phyloP scores from a whole-genome alignment of 2,888 invertebrate genomes.

The Horisme vitalbata region DNA sequence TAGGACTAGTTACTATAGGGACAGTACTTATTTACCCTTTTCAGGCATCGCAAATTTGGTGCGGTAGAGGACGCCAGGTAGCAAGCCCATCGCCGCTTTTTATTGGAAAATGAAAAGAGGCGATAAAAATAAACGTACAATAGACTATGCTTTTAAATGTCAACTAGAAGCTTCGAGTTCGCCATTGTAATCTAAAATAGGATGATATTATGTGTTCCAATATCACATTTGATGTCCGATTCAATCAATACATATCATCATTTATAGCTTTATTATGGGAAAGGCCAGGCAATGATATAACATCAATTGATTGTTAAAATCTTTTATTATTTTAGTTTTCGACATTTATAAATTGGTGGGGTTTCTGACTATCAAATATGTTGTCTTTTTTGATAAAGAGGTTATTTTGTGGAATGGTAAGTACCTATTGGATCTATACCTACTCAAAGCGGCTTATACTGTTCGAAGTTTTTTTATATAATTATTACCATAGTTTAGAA shows the following conservation, averaged over 20 bases:
- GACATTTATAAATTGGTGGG: slow-evolving; percentile 2
- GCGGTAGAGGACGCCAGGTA: too few species aligned
- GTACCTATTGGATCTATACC: background rate
- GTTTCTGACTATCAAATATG: slow-evolving; percentile 1
- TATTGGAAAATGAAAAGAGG: too few species aligned
- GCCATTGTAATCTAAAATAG: background rate
- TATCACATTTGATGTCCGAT: slow-evolving; percentile 12
- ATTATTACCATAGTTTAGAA: too few species aligned
- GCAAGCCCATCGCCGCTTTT: too few species aligned
- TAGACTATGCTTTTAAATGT: background rate
- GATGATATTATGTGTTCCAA: slow-evolving; percentile 6
- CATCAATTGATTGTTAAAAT: slow-evolving; percentile 8
- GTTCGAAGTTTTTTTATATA: too few species aligned
- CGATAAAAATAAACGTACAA: background rate
- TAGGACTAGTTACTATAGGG: too few species aligned
- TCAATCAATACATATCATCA: slow-evolving; percentile 14
- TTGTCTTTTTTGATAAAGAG: too few species aligned
- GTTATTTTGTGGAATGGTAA: background rate
- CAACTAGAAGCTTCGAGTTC: background rate
- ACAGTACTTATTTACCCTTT: too few species aligned
- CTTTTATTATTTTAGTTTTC: background rate
- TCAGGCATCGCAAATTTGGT: too few species aligned
- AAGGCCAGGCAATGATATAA: slow-evolving; percentile 14
- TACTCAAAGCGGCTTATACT: too few species aligned
- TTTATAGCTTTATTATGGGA: slow-evolving; percentile 21